Percentiles rank a stretch among this genome's conserved stretches.
phyloP scores from a whole-genome alignment of 1,140 invertebrate genomes.

The Copidosoma floridanum region DNA sequence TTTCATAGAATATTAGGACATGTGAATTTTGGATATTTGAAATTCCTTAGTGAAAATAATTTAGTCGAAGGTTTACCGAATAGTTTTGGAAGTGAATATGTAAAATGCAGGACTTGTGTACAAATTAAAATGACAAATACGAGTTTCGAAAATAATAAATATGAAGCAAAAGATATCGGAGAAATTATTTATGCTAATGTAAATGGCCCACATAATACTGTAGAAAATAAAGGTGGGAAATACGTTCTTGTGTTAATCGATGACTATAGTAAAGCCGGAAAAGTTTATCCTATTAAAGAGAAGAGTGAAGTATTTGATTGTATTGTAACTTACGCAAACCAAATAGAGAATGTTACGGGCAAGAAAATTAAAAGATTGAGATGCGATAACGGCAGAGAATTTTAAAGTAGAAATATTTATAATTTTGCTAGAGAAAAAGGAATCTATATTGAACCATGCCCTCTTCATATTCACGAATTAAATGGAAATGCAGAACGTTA shows the following conservation, averaged over 20 bases:
- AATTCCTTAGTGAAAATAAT: background rate
- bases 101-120: background rate
- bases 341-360: background rate
- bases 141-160: background rate
- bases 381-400: constrained; percentile 50
- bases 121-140: constrained; percentile 9
- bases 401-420: constrained; percentile 35
- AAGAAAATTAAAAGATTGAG: constrained; percentile 39
- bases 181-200: constrained; percentile 1
- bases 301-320: constrained; percentile 4
- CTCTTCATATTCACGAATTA: background rate
- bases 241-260: constrained; percentile 1
- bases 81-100: background rate
- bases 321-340: background rate
- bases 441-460: background rate
- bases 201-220: background rate
- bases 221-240: background rate
- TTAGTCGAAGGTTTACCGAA: constrained; percentile 4
- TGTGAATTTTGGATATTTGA: constrained; percentile 12
- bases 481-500: background rate
- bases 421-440: constrained; percentile 26
- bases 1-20: constrained; percentile 5
- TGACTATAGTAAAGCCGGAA: constrained; percentile 1
- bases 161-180: background rate
- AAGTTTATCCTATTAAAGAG: background rate